Evolutionary conservation across 2,797 vertebrate species (phyloP), one percentile per base, ranked within the genome.

Genomic region (Labroides dimidiatus): DNA sequence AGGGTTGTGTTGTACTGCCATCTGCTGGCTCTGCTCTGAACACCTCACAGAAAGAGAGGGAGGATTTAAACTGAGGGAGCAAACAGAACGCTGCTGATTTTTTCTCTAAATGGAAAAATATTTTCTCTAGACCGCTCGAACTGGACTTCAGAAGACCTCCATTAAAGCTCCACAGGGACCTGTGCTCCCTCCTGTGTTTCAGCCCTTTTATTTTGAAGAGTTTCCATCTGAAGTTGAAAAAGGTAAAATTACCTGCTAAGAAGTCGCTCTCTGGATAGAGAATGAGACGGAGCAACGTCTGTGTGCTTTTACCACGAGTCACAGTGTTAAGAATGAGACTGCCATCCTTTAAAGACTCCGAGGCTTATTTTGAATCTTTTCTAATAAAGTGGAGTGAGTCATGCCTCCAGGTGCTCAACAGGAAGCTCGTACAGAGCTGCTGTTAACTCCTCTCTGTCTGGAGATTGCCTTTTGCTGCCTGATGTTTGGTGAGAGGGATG

Each of bases 1-100:
- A 51, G 2, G 23, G 65, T 21, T 20, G n/a, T 50, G 72, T 56
- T 82, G 80, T 73, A 79, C 75, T 84, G 80, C 83, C 90, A 80
- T 69, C 90, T 87, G 72, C 65, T 88, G 88, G 78, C 59, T 27
- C 5, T 30, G 10, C 6, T 16, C 14, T 49, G 41, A 19, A n/a
- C 14, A 9, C 27, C 13, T 0, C 43, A 51, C 2, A 51, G 24
- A 48, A 33, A 2, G 1, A 53, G 44, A 6, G 20, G 11, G 48
- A 16, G 13, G 15, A 37, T 10, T 4, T 6, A 39, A 10, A 16
- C 20, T 13, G 10, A 20, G 8, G 2, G 42, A 19, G 39, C 3
- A 21, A 6, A 12, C 54, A 33, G 17, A 4, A 41, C 39, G 41
- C 10, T 37, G 14, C 19, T 36, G 16, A 15, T 36, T 57, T 48